Evolutionary conservation across 2,888 invertebrate genomes (phyloP).

Genomic region (Nemapogon koenigi): DNA sequence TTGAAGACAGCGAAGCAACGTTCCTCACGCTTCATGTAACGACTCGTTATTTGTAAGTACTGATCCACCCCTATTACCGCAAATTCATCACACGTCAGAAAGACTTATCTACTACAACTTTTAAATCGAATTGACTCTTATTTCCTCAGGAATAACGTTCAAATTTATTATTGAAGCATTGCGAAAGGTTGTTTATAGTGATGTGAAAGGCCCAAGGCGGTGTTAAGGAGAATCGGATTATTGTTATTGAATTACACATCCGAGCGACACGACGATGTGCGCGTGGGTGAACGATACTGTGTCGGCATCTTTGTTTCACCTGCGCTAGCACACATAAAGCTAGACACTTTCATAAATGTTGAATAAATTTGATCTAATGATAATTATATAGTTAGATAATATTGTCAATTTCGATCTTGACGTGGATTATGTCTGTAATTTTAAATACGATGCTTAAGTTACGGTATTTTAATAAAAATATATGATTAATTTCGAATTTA

Average conservation of each 20-base stretch:
- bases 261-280: slow-evolving; percentile 15
- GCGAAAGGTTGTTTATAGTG: background rate
- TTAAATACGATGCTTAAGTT: too few species aligned
- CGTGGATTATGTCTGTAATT: too few species aligned
- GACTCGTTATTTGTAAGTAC: slow-evolving; percentile 27
- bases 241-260: slow-evolving; percentile 42
- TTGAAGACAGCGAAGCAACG: slow-evolving; percentile 4
- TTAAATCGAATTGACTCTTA: slow-evolving; percentile 1
- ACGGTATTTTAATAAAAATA: too few species aligned
- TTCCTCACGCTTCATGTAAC: slow-evolving; percentile 15
- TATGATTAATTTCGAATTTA: too few species aligned
- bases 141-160: too few species aligned
- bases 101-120: slow-evolving; percentile 13
- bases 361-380: background rate
- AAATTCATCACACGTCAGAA: slow-evolving; percentile 12
- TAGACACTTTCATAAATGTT: slow-evolving; percentile 6
- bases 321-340: slow-evolving; percentile 13
- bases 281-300: slow-evolving; percentile 1
- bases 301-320: slow-evolving; percentile 17
- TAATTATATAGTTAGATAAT: slow-evolving; percentile 2
- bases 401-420: too few species aligned
- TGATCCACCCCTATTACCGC: slow-evolving; percentile 23
- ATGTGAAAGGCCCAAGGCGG: slow-evolving; percentile 17
- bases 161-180: too few species aligned
- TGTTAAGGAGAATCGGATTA: slow-evolving; percentile 39